Base-by-base conservation (phyloP, 2,113 vertebrate species). In the Toxostoma redivivum region DNA sequence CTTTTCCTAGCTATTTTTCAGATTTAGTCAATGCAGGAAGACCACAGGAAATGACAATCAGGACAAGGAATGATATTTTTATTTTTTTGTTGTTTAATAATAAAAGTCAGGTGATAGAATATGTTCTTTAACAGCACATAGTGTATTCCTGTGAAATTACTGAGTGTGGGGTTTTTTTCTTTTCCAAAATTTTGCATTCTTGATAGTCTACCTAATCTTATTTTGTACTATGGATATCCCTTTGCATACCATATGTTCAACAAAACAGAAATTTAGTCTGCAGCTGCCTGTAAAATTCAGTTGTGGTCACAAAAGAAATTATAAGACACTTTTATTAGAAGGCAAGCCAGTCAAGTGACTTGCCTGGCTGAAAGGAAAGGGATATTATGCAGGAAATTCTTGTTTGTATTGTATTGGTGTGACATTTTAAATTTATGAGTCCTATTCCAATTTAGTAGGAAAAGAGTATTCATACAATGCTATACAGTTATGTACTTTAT, bases 1-100 rank as follows among this genome's bases (percentile, higher is more conserved):
- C 91, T 88, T 95, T 97, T 93, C 93, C 78, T 94, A 54, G 78
- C 76, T 98, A 13, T 98, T 98, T 98, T 98, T 89, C 96, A 98
- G 97, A 96, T 94, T 74, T 88, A 97, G 60, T 94, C 81, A 95
- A 71, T 83, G 69, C 92, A 91, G 93, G 95, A 94, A 88, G 74
- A 92, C 93, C 93, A 94, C 57, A 91, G 92, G 94, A 95, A 92
- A 82, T 94, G 25, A 80, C 64, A 94, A 38, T 67, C 61, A 60
- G 35, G 65, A 93, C 87, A 94, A 90, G 64, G 88, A 96, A 98
- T 69, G 92, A 95, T 97, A 97, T 97, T 94, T 60, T 94, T 42
- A 38, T 45, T 77, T 64, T 96, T 88, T 96, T 88, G n/a, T n/a
- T 48, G 57, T 92, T 96, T 94, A 70, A 88, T 73, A 84, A 84